These are phyloP conservation scores for Venustoraphidia nigricollis DNA, from an alignment of 2,888 invertebrate species.

Conservation along the genomic window DNA sequence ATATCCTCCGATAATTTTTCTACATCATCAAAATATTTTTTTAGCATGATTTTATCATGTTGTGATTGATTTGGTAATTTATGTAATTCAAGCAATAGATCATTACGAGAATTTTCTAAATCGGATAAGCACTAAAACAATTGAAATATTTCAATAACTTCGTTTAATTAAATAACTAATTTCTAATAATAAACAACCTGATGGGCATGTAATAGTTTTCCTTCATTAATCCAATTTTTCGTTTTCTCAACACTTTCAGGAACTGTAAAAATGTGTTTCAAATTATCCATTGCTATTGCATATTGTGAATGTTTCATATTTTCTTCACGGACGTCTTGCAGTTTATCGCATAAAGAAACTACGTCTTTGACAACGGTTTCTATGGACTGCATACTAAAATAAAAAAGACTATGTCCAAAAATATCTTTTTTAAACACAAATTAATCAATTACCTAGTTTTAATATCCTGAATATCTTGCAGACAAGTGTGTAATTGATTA, in stretches of 20 bases:
- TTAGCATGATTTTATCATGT: conserved; percentile 81
- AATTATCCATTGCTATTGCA: conserved; percentile 93
- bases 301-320: conserved; percentile 92
- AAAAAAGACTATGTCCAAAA: conserved; percentile 4
- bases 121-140: conserved; percentile 65
- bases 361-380: conserved; percentile 59
- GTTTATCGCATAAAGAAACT: conserved; percentile 60
- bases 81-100: conserved; percentile 84
- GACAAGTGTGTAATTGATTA: conserved; percentile 71
- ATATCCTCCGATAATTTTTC: conserved; percentile 73
- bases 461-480: conserved; percentile 69
- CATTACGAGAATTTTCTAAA: conserved; percentile 91
- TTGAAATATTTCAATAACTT: conserved; percentile 4
- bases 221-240: conserved; percentile 85
- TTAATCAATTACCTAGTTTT: conserved; percentile 29
- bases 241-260: conserved; percentile 93
- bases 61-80: conserved; percentile 82
- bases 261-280: conserved; percentile 95
- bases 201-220: conserved; percentile 88
- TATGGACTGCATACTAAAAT: conserved; percentile 55
- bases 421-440: not conserved
- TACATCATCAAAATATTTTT: conserved; percentile 93
- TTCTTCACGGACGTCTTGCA: conserved; percentile 80
- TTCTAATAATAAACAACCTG: conserved; percentile 34
- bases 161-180: not conserved